Evolutionary conservation across 2,888 invertebrate species (phyloP), one percentile per base, ranked within the genome.

Genomic region (Caenorhabditis macrosperma): DNA sequence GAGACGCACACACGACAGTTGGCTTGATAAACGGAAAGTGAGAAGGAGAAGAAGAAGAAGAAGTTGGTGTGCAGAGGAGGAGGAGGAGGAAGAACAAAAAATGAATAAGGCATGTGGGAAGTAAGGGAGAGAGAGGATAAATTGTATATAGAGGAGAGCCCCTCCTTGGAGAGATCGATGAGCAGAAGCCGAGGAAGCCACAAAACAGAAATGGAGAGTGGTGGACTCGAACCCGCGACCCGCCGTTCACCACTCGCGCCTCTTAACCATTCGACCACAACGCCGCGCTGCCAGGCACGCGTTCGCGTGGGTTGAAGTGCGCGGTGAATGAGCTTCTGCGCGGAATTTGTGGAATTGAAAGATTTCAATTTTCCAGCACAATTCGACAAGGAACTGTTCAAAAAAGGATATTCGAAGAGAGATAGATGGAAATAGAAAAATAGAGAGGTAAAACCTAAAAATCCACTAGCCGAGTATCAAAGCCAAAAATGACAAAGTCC

Each of bases 401-500:
- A n/a, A n/a, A n/a, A n/a, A n/a, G n/a, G n/a, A 48, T 17, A 48
- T 7, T 3, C 48, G 17, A 20, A 33, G 35, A 55, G 55, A 38
- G 38, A 4, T n/a, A 7, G 17, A 24, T 7, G 9, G 17, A 54
- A 15, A 54, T 30, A n/a, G n/a, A n/a, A n/a, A 41, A 17, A 35
- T 38, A n/a, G 41, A 15, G 0, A 44, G 5, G 10, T 1, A 52
- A 30, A 20, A 64, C 41, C 28, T 35, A 69, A 28, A 64, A 57
- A 57, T 74, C 59, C 24, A 74, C 50, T 17, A 74, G 30, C 6
- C 33, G 52, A 5, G 17, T 50, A 46, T 79, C 74, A 52, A 79
- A 79, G 20, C 64, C 66, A 26, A 79, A 79, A 26, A 79, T 74
- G 0, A 79, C 24, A 44, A 79, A 79, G 46, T 79, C 79, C 7